Evolutionary conservation across 2,888 invertebrate genomes (phyloP), one percentile per base, ranked within the genome.

Genomic region (Halictus ligatus): DNA sequence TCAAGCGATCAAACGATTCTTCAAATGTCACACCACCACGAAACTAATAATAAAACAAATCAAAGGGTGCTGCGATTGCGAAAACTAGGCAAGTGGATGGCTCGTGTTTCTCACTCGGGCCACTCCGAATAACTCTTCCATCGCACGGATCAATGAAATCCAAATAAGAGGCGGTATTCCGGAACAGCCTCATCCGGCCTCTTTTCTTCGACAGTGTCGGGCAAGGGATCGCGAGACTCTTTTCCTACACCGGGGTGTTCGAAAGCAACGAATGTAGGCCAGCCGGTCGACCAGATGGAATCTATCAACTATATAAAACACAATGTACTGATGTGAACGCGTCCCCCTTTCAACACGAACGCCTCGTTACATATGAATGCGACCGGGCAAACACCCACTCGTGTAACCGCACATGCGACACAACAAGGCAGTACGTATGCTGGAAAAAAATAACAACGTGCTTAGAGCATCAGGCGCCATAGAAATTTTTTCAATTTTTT

Each of bases 281-380:
- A 87, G 75, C 35, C 79, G 85, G 82, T 81, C 81, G 79, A 78
- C 83, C 83, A 85, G 80, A 72, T 77, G 54, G 87, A 89, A 90
- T 88, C 84, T 81, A 89, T 89, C 84, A 81, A 87, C 85, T 85
- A 86, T 81, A 86, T 89, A 84, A 89, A 90, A 89, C 83, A 86
- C 78, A 54, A 48, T 54, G 29, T 40, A 75, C 29, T 43, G 54
- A 54, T 40, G 46, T 78, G n/a, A n/a, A 58, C 80, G 75, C 75
- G 78, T 69, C 76, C 77, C 21, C 25, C 40, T 79, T 80, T 80
- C 81, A 69, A 80, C 82, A 81, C 74, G 79, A 75, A 67, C 83
- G 72, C 75, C 86, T 78, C 73, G 87, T 85, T 82, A 81, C 76
- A 60, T 81, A 78, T 81, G 81, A 75, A 75, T 78, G 71, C 43